Conservation (phyloP, 2,888 invertebrate genomes). For the Ophion costatus region DNA sequence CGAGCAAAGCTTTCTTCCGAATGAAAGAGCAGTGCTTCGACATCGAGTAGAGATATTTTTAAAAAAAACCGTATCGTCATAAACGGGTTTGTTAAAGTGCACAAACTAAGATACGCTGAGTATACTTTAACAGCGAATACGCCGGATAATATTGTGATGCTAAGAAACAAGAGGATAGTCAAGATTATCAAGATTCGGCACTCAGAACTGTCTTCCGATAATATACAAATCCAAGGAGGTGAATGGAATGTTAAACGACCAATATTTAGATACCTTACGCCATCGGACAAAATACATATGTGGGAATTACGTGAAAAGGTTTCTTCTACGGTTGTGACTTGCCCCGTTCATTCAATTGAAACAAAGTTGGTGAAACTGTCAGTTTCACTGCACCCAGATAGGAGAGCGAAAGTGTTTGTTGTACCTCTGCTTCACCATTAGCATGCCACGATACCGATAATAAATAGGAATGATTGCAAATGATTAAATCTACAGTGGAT, state of each 20-base stretch:
- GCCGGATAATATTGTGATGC: slow-evolving; percentile 20
- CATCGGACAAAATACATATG: slow-evolving; percentile 29
- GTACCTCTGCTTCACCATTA: too few relatives aligned
- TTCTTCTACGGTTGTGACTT: slow-evolving; percentile 5
- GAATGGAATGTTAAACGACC: slow-evolving; percentile 22
- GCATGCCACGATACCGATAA: too few relatives aligned
- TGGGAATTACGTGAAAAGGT: slow-evolving; percentile 11
- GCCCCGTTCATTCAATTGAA: slow-evolving; percentile 1
- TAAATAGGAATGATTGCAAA: too few relatives aligned
- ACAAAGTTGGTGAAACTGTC: slow-evolving; percentile 16
- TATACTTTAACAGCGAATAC: slow-evolving; percentile 1
- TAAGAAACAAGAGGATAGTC: slow-evolving; percentile 19
- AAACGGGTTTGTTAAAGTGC: slow-evolving; percentile 4
- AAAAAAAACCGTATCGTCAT: background rate
- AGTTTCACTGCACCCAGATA: too few relatives aligned
- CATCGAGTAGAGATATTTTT: background rate
- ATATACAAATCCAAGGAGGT: slow-evolving; percentile 17
- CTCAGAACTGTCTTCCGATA: background rate
- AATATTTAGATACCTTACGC: slow-evolving; percentile 25
- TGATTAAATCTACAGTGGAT: too few relatives aligned
- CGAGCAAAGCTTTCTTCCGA: background rate
- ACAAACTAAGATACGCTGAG: slow-evolving; percentile 1
- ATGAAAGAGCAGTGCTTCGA: background rate
- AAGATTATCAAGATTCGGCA: slow-evolving; percentile 22
- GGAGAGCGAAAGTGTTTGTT: too few relatives aligned